Evolutionary conservation across 2,888 invertebrate species (phyloP).

Genomic region (Philonicus albiceps): DNA sequence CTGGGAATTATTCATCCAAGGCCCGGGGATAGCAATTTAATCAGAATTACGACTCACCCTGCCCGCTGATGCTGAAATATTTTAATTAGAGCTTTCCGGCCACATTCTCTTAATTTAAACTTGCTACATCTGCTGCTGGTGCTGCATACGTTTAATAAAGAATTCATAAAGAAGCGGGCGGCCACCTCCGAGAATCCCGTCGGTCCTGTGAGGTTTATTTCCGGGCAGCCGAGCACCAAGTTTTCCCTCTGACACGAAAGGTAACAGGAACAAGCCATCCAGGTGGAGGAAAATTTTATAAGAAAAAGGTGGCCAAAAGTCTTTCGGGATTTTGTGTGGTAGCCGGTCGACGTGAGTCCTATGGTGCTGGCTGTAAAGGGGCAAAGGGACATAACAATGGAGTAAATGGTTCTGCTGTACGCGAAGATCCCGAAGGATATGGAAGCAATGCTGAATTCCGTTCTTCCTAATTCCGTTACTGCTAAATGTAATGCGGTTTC

Average conservation of each 20-base stretch:
- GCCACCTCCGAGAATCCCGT: not conserved
- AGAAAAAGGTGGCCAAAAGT: slow-evolving; percentile 17
- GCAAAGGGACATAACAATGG: not conserved
- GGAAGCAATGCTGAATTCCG: not conserved
- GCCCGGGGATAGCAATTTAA: slow-evolving; percentile 32
- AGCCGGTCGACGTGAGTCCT: not conserved
- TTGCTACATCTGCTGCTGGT: not conserved
- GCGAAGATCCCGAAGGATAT: not conserved
- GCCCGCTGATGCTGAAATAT: slow-evolving; percentile 27
- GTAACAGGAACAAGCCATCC: not conserved
- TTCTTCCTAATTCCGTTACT: slow-evolving; percentile 2
- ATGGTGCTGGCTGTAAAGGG: not conserved
- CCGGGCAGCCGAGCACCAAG: not conserved
- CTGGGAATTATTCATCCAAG: slow-evolving; percentile 2
- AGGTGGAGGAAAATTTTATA: not conserved
- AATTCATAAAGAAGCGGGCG: slow-evolving; percentile 34
- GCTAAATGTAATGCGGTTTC: slow-evolving; percentile 37
- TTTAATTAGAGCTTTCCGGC: slow-evolving; percentile 40
- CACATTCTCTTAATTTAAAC: slow-evolving; percentile 40
- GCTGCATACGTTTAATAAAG: slow-evolving; percentile 39
- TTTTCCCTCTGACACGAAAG: not conserved
- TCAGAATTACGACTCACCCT: slow-evolving; percentile 26
- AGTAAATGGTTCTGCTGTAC: not conserved
- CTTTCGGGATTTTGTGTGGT: slow-evolving; percentile 3
- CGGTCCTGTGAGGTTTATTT: not conserved